A percentile compares a stretch with the other conserved stretches of the same genome.
These are phyloP conservation scores for Oxystoma pomonae DNA, from an alignment of 2,888 invertebrate species.

Conservation along the genomic window DNA sequence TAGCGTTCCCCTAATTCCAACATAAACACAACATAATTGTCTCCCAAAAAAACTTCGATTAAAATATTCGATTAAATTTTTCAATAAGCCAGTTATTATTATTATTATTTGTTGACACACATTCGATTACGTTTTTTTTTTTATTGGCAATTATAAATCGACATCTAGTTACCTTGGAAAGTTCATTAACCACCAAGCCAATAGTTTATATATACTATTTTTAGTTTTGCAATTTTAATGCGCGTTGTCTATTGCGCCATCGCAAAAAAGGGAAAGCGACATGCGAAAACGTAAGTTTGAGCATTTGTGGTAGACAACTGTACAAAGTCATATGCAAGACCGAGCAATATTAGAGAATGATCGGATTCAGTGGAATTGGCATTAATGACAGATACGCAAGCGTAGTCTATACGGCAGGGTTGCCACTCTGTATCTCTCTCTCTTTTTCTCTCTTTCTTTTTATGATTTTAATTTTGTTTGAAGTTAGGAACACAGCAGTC, in stretches of 20 bases:
- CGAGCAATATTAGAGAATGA: too few relatives aligned
- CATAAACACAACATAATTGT: too few relatives aligned
- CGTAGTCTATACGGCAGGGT: too few relatives aligned
- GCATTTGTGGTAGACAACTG: too few relatives aligned
- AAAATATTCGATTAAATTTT: neutral
- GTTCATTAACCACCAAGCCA: slow-evolving; percentile 35
- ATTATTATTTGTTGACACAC: neutral
- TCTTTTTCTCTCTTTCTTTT: too few relatives aligned
- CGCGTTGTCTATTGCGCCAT: slow-evolving; percentile 27
- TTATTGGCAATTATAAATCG: neutral
- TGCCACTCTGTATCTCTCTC: too few relatives aligned
- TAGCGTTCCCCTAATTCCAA: too few relatives aligned
- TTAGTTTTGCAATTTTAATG: slow-evolving; percentile 34
- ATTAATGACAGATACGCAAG: too few relatives aligned
- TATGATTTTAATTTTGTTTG: too few relatives aligned
- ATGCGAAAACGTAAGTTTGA: slow-evolving; percentile 24
- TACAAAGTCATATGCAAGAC: too few relatives aligned
- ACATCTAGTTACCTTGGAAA: slow-evolving; percentile 31
- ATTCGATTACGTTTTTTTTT: neutral
- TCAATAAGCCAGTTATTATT: neutral
- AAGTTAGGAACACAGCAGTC: too few relatives aligned
- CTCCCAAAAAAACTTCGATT: neutral
- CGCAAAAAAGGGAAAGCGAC: slow-evolving; percentile 33
- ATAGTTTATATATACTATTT: slow-evolving; percentile 27
- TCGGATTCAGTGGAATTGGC: too few relatives aligned